Evolutionary conservation across 2,888 invertebrate species (phyloP), one percentile per base, ranked within the genome.

Genomic region (Melangyna quadrimaculata): DNA sequence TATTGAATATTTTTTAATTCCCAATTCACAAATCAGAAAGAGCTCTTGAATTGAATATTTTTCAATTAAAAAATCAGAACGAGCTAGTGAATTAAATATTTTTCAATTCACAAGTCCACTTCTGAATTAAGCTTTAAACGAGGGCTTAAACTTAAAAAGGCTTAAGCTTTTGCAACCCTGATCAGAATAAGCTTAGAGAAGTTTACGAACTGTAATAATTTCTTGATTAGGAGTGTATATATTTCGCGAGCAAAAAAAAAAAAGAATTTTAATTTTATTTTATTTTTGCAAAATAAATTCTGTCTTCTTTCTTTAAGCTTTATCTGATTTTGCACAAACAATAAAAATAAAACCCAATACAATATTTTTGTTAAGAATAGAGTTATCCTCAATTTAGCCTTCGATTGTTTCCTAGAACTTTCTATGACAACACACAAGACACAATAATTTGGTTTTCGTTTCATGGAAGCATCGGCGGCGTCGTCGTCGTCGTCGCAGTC

Each of bases 351-450:
- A 12, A 10, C n/a, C 19, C 22, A 65, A n/a, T 53, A 65, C 57
- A 74, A 51, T 48, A 57, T 65, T 22, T 40, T n/a, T n/a, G n/a
- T 43, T 32, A 32, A 37, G 71, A 69, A 74, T 69, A 61, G 61
- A 78, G 83, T 45, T 74, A 74, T 79, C 74, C 83, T 65, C 74
- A 83, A 78, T 83, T 84, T 84, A 84, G 74, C 67, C 83, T 79
- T 79, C 79, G 83, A 84, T 79, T 79, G 74, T 75, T 83, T 84
- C 83, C 75, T 71, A 59, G 83, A 84, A 84, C 63, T 84, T 55
- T 69, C 84, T 84, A 84, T 79, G 79, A 84, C 75, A 65, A 53
- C 35, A 75, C 71, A 71, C 27, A 24, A n/a, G n/a, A n/a, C n/a
- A n/a, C n/a, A n/a, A 19, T 19, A 8, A 65, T 65, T 67, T 37